phyloP scores from a whole-genome alignment of 2,113 vertebrate species.

The Rhombomys opimus region DNA sequence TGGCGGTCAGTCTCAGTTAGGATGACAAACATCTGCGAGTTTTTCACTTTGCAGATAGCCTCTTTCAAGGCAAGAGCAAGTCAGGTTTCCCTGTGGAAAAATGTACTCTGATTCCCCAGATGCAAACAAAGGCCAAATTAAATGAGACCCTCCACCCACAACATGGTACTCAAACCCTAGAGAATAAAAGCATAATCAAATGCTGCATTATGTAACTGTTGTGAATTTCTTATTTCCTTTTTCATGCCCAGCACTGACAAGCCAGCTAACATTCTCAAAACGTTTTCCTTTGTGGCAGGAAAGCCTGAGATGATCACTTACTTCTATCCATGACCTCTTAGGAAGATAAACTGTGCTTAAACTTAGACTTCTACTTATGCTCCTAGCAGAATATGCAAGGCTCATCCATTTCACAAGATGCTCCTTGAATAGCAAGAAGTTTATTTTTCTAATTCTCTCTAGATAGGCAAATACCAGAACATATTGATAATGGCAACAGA shows the following conservation, averaged over 20 bases:
- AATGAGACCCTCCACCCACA: background rate
- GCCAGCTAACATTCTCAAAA: slow-evolving; percentile 31
- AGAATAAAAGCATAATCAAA: background rate
- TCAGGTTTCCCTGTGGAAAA: background rate
- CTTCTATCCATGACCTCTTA: slow-evolving; percentile 1
- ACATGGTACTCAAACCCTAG: background rate
- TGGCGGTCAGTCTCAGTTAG: slow-evolving; percentile 2
- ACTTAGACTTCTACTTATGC: slow-evolving; percentile 32
- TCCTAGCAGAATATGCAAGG: background rate
- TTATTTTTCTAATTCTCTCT: slow-evolving; percentile 77
- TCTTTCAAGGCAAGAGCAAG: background rate
- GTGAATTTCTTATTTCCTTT: background rate
- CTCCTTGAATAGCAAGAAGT: slow-evolving; percentile 51
- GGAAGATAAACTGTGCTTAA: slow-evolving; percentile 2
- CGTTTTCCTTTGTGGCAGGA: background rate
- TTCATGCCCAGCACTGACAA: background rate
- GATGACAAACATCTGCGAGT: background rate
- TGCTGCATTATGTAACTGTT: background rate
- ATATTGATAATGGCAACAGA: slow-evolving; percentile 65
- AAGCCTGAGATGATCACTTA: background rate
- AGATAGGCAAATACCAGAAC: slow-evolving; percentile 75
- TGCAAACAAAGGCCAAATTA: slow-evolving; percentile 26
- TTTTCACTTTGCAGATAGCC: slow-evolving; percentile 41
- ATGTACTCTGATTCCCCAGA: background rate
- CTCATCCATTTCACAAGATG: slow-evolving; percentile 17